Evolutionary conservation across 2,888 invertebrate species (phyloP), one percentile per base, ranked within the genome.

Genomic region (Callosobruchus maculatus): DNA sequence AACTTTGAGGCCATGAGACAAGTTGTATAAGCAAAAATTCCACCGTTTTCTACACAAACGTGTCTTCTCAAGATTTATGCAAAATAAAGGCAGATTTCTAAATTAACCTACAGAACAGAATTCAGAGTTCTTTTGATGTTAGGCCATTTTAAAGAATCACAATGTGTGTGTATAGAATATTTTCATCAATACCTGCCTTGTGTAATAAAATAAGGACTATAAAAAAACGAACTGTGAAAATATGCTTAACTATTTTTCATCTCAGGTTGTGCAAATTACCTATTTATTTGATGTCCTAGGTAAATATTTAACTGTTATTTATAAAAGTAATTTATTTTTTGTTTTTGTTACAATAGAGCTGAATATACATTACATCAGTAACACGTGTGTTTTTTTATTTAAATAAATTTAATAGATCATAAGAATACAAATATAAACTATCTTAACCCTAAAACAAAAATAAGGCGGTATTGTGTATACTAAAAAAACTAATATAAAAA

Each of bases 391-490:
- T 18, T 18, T 18, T 49, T 77, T 74, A 77, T 73, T 77, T 72
- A 73, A 73, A 71, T 49, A 13, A 13, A 49, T 49, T 49, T 49
- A 5, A 49, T 49, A 49, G 49, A 49, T 49, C 49, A 49, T 49
- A 4, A 72, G 78, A 77, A 76, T 78, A 78, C 76, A 78, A 77
- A 78, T 77, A 78, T 78, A 77, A 74, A 78, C 77, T 77, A 75
- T 74, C 71, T 74, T 70, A 77, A 49, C 13, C 74, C 76, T 75
- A 76, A 75, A 75, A 71, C 73, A 71, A 78, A 75, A 78, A 75
- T 75, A 75, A 76, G 77, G 77, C 74, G 71, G 13, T 71, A 74
- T 71, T 21, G 68, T 76, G 77, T 73, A 77, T 72, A 72, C 70
- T 74, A 78, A 76, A 75, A n/a, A n/a, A n/a, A n/a, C n/a, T n/a